Conservation (phyloP, 2,113 vertebrate species). For the Murina feae region DNA sequence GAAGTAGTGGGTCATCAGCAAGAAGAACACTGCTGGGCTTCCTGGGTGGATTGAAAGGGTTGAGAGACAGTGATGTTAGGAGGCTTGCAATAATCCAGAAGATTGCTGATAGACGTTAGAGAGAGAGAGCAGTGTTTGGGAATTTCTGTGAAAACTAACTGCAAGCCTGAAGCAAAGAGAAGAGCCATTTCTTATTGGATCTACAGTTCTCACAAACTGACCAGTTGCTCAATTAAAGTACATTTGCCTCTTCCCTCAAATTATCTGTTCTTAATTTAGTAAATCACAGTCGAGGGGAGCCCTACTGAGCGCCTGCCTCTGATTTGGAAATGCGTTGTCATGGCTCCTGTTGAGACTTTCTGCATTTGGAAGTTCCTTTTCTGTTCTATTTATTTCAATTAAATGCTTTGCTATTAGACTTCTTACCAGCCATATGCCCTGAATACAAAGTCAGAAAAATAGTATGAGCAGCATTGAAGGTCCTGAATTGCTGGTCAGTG, state of each 20-base stretch:
- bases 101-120: not conserved
- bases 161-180: not conserved
- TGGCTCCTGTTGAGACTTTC: slow-evolving; percentile 43
- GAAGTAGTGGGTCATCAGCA: not conserved
- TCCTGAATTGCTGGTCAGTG: slow-evolving; percentile 40
- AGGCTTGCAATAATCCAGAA: not conserved
- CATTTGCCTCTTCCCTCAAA: slow-evolving; percentile 6
- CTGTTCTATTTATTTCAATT: slow-evolving; percentile 62
- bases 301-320: slow-evolving; percentile 49
- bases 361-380: slow-evolving; percentile 61
- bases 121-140: not conserved
- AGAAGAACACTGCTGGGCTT: not conserved
- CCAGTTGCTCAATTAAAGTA: slow-evolving; percentile 11
- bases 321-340: slow-evolving; percentile 61
- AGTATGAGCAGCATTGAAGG: not conserved
- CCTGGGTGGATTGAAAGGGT: not conserved
- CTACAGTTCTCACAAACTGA: slow-evolving; percentile 29
- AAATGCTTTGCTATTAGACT: slow-evolving; percentile 58
- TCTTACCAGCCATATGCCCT: slow-evolving; percentile 20
- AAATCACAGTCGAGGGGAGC: slow-evolving; percentile 2
- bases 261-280: slow-evolving; percentile 34
- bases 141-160: slow-evolving; percentile 15
- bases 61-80: not conserved
- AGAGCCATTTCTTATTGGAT: slow-evolving; percentile 21
- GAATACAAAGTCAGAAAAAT: slow-evolving; percentile 60